phyloP scores from a whole-genome alignment of 2,888 invertebrate species.

The Uropetala carovei region DNA sequence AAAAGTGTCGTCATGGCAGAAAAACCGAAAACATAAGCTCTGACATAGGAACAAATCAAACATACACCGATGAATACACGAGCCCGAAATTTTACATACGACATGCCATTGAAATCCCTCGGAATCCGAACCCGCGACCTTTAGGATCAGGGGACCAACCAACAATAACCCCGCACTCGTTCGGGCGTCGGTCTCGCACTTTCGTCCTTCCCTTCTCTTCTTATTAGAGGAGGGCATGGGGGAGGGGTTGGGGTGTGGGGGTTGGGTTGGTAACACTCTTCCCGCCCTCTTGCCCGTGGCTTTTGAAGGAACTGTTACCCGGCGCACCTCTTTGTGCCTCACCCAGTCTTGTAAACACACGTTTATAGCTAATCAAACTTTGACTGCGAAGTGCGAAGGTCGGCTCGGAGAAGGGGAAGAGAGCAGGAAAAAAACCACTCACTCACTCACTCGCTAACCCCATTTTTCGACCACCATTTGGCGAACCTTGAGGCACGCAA shows the following conservation, averaged over 20 bases:
- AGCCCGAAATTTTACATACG: no score
- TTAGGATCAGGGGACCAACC: neutral
- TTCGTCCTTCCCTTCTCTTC: no score
- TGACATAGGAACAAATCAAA: no score
- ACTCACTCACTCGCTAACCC: constrained; percentile 46
- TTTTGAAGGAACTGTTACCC: neutral
- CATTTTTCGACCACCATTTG: constrained; percentile 40
- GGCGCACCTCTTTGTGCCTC: neutral
- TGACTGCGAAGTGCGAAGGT: constrained; percentile 26
- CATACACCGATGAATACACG: no score
- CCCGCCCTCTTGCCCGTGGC: neutral
- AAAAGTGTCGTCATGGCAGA: no score
- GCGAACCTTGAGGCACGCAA: constrained; percentile 41
- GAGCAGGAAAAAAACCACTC: neutral
- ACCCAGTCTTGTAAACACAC: no score
- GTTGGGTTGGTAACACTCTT: neutral
- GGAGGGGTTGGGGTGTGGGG: no score
- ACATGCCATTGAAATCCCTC: no score
- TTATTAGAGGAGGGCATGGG: no score
- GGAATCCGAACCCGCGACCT: no score
- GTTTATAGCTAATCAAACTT: constrained; percentile 39
- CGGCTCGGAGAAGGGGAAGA: neutral
- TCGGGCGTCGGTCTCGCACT: neutral
- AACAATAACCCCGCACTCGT: neutral
- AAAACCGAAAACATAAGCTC: no score